Percentiles rank a stretch among this genome's conserved stretches.
phyloP scores from a whole-genome alignment of 2,113 vertebrate species.

The Aegotheles bennettii region DNA sequence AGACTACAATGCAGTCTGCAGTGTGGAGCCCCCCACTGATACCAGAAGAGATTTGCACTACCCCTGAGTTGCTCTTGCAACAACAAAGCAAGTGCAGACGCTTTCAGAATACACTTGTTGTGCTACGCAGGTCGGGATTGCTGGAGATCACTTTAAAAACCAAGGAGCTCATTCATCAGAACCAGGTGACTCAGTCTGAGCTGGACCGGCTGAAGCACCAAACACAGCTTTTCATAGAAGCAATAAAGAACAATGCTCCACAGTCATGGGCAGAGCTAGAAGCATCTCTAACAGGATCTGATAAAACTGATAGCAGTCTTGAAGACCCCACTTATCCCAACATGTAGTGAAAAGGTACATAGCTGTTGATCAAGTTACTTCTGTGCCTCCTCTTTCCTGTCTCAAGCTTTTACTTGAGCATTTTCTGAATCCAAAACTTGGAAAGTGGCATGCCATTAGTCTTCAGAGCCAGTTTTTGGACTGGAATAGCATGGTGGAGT shows the following conservation, averaged over 20 bases:
- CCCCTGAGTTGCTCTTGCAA: conserved; percentile 58
- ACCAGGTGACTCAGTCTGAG: conserved; percentile 84
- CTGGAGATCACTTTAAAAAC: conserved; percentile 90
- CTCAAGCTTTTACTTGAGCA: conserved; percentile 9
- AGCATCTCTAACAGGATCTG: conserved; percentile 68
- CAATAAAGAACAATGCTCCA: conserved; percentile 80
- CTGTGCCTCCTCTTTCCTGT: conserved; percentile 30
- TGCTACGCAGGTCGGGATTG: conserved; percentile 83
- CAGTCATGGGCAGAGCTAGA: conserved; percentile 86
- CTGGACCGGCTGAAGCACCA: conserved; percentile 86
- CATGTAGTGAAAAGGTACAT: conserved; percentile 22
- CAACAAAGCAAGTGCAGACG: conserved; percentile 77
- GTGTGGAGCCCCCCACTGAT: conserved; percentile 42
- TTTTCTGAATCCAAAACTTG: background rate
- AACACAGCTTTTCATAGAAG: conserved; percentile 83
- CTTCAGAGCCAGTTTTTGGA: background rate
- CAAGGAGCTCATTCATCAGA: conserved; percentile 91
- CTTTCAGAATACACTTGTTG: conserved; percentile 88
- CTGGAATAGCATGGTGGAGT: background rate
- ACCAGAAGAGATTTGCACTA: conserved; percentile 57
- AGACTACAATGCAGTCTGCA: background rate
- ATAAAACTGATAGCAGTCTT: conserved; percentile 3
- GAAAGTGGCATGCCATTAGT: background rate
- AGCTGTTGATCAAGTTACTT: conserved; percentile 14
- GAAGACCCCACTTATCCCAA: conserved; percentile 46